These are phyloP conservation scores for Chamaea fasciata DNA, from an alignment of 2,113 vertebrate genomes.

Conservation along the genomic window DNA sequence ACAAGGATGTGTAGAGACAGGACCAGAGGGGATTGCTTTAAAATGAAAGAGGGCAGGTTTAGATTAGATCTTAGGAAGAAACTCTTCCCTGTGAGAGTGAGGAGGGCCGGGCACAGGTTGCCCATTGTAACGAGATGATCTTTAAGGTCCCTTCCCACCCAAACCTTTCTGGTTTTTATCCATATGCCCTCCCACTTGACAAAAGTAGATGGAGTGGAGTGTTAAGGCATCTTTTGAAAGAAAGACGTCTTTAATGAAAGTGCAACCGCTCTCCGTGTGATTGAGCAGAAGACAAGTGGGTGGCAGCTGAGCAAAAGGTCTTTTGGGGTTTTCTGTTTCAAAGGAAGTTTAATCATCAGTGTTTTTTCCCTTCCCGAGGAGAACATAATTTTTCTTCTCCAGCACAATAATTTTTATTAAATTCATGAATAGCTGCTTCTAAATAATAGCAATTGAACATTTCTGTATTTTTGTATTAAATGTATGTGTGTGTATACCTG, in stretches of 20 bases:
- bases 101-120: background rate
- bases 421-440: background rate
- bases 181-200: background rate
- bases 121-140: accelerated
- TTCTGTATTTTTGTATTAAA: background rate
- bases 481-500: background rate
- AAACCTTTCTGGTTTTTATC: background rate
- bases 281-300: no score
- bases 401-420: background rate
- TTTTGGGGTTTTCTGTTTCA: background rate
- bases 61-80: background rate
- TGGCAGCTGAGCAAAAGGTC: background rate
- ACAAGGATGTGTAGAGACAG: background rate
- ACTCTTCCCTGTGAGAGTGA: background rate
- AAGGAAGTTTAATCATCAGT: background rate
- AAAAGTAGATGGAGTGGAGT: background rate
- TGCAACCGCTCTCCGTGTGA: background rate
- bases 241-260: background rate
- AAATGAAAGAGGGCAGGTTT: background rate
- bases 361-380: background rate
- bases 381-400: background rate
- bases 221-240: background rate
- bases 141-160: background rate
- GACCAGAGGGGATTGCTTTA: background rate
- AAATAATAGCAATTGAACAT: background rate